These are phyloP conservation scores for Drosophila incognita DNA, from an alignment of 2,888 invertebrate genomes.

Conservation along the genomic window DNA sequence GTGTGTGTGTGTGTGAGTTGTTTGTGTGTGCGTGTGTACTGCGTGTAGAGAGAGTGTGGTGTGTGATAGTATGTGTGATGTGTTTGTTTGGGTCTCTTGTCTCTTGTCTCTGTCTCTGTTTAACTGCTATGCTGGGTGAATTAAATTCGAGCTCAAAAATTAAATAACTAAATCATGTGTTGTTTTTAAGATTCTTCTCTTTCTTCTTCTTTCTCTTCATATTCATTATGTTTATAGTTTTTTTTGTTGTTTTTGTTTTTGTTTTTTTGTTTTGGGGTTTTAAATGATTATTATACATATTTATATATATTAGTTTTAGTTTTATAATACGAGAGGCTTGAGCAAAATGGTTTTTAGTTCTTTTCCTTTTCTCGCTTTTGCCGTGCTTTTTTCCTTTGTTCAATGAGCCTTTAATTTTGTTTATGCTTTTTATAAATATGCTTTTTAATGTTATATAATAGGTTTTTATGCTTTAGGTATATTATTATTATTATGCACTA, in stretches of 20 bases:
- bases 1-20: background rate
- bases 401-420: conserved; percentile 42
- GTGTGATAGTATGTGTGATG: conserved; percentile 27
- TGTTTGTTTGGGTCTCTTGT: conserved; percentile 19
- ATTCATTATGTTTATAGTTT: conserved; percentile 22
- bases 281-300: conserved; percentile 30
- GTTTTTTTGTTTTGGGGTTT: background rate
- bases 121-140: conserved; percentile 66
- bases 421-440: conserved; percentile 40
- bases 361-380: conserved; percentile 28
- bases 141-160: conserved; percentile 71
- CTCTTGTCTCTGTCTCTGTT: conserved; percentile 46
- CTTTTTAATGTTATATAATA: conserved; percentile 55
- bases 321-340: conserved; percentile 49
- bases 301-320: conserved; percentile 26
- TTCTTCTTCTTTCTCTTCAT: conserved; percentile 9
- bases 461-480: conserved; percentile 51
- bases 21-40: background rate
- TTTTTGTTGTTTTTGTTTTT: background rate
- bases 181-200: conserved; percentile 9
- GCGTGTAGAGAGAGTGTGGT: background rate
- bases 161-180: conserved; percentile 52
- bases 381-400: conserved; percentile 37
- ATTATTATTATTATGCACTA: conserved; percentile 65
- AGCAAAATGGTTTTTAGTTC: conserved; percentile 56